These are phyloP conservation scores for Drosophila parabipectinata DNA, from an alignment of 1,140 invertebrate genomes.

Conservation along the genomic window DNA sequence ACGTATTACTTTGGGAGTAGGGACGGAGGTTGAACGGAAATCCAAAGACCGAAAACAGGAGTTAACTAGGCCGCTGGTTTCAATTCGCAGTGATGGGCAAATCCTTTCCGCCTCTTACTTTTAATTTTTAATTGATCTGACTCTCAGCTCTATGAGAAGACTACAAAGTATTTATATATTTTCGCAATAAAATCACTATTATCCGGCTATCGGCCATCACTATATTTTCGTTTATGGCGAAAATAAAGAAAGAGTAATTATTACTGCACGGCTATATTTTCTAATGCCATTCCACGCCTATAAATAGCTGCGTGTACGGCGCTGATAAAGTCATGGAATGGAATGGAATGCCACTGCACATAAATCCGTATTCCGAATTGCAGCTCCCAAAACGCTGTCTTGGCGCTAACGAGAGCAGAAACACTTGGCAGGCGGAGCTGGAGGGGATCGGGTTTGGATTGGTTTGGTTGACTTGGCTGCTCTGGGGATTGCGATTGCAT, in stretches of 20 bases:
- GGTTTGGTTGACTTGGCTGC: slow-evolving; percentile 26
- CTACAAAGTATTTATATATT: neutral
- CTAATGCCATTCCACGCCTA: slow-evolving; percentile 64
- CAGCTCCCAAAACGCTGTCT: slow-evolving; percentile 50
- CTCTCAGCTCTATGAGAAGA: too few relatives aligned
- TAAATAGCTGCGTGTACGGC: slow-evolving; percentile 58
- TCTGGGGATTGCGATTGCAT: slow-evolving; percentile 43
- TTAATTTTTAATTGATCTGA: too few relatives aligned
- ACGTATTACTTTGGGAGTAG: slow-evolving; percentile 5
- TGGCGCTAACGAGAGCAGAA: slow-evolving; percentile 78
- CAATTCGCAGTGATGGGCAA: slow-evolving; percentile 35
- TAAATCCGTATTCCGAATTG: slow-evolving; percentile 5
- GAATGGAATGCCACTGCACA: slow-evolving; percentile 26
- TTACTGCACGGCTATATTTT: slow-evolving; percentile 61
- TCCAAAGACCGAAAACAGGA: slow-evolving; percentile 11
- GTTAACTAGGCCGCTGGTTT: slow-evolving; percentile 26
- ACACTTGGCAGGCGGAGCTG: slow-evolving; percentile 41
- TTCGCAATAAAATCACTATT: neutral
- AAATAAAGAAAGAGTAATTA: slow-evolving; percentile 74
- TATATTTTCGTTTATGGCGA: slow-evolving; percentile 14
- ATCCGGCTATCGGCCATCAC: slow-evolving; percentile 22
- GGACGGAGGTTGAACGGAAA: slow-evolving; percentile 5
- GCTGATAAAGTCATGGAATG: slow-evolving; percentile 42
- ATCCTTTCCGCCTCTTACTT: neutral
- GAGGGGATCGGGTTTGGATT: neutral